These are phyloP conservation scores for Leptosomus discolor DNA, from an alignment of 2,113 vertebrate genomes.

Conservation along the genomic window DNA sequence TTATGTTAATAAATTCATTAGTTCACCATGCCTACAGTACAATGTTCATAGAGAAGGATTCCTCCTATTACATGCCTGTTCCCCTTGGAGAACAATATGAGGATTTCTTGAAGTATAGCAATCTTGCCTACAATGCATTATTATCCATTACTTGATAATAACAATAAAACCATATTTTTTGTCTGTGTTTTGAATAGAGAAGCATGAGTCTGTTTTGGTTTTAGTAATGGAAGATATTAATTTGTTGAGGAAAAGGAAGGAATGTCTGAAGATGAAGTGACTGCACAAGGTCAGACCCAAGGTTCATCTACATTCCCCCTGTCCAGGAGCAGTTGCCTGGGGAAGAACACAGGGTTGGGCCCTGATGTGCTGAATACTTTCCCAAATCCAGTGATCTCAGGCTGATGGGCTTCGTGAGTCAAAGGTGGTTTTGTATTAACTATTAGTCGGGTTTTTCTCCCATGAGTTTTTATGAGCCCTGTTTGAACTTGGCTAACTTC, in stretches of 20 bases:
- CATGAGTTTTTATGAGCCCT: neutral
- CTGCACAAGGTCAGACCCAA: fast-evolving
- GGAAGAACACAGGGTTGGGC: neutral
- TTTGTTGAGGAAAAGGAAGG: neutral
- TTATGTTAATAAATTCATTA: neutral
- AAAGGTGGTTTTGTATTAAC: neutral
- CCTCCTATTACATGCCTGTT: neutral
- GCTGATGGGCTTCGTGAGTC: neutral
- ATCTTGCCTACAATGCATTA: neutral
- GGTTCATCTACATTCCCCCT: neutral
- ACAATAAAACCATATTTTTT: neutral
- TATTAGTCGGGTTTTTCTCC: neutral
- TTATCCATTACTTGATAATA: neutral
- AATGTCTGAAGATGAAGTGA: neutral
- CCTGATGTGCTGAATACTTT: fast-evolving
- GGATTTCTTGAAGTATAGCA: neutral
- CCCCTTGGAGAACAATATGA: neutral
- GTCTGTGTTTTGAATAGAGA: neutral
- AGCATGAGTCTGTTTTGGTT: neutral
- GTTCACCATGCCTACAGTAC: neutral
- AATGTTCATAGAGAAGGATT: neutral
- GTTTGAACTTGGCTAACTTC: neutral
- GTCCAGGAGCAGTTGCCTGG: neutral
- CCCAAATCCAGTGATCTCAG: neutral
- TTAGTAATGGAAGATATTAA: neutral